Conservation (phyloP, 2,888 invertebrate species). For the Scaptomyza tumidula region DNA sequence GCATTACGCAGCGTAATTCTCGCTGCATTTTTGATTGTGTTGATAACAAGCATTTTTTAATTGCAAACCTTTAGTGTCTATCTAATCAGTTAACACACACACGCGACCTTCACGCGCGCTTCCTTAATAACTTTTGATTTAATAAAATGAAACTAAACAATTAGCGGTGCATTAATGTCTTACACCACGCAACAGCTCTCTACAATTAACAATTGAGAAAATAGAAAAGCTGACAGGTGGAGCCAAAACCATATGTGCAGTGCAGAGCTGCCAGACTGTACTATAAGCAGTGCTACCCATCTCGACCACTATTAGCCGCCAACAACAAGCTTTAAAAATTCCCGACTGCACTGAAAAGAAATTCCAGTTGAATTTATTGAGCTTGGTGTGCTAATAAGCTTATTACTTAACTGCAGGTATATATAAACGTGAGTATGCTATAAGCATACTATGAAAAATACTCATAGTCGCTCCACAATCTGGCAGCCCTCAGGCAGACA, state of each 20-base stretch:
- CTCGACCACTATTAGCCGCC: not conserved
- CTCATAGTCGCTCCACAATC: not conserved
- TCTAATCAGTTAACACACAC: constrained; percentile 43
- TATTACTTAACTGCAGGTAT: no score
- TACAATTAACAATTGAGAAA: constrained; percentile 40
- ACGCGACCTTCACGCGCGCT: constrained; percentile 14
- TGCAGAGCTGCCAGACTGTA: constrained; percentile 30
- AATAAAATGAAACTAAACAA: constrained; percentile 25
- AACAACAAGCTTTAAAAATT: constrained; percentile 9
- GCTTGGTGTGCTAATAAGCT: not conserved
- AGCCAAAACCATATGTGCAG: constrained; percentile 36
- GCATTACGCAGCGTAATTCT: constrained; percentile 48
- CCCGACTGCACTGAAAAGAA: not conserved
- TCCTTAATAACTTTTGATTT: not conserved
- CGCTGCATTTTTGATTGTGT: constrained; percentile 58
- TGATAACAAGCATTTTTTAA: constrained; percentile 59
- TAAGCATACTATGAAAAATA: no score
- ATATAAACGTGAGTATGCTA: no score
- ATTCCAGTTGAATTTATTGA: not conserved
- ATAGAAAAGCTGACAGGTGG: constrained; percentile 44
- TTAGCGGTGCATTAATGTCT: constrained; percentile 12
- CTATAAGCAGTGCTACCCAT: constrained; percentile 12
- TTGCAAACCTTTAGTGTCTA: constrained; percentile 26
- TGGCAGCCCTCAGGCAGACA: constrained; percentile 19
- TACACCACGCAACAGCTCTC: constrained; percentile 59